Base-by-base conservation (phyloP, 2,888 invertebrate genomes). In the Shargacucullia verbasci region DNA sequence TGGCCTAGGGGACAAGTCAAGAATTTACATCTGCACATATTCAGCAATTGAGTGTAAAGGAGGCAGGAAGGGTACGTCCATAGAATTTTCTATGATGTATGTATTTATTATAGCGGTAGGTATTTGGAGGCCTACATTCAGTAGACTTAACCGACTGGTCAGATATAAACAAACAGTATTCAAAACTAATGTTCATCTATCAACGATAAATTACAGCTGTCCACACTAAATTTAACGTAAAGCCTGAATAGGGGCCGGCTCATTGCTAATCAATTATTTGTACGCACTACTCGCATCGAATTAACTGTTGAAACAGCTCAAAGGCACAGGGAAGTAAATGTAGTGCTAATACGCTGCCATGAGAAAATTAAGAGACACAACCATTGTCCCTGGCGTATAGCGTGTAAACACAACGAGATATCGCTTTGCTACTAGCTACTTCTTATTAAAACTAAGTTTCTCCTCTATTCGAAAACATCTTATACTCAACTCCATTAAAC, bases 331-430 rank as follows among this genome's bases (percentile, higher is more conserved):
- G 44, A 45, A 54, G 13, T 35, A 20, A 20, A 20, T 20, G 4
- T 20, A 41, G n/a, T 37, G 20, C 13, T 49, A 34, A 45, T 54
- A 39, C 37, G 4, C 25, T 33, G 15, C 33, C 49, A n/a, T 31
- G 20, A 59, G 35, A 50, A 49, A 34, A 46, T 45, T n/a, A 37
- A 34, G 34, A 14, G 55, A 54, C 9, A 4, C 38, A 38, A 13
- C 33, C 12, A 9, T 14, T 15, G 33, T 48, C 34, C 34, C 29
- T 15, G 15, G 27, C 4, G 35, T 39, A 31, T 45, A 40, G 14
- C 15, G 14, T 7, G 27, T 37, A 29, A 11, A 27, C 12, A 41
- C 14, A 12, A 37, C 11, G 27, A n/a, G 8, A 39, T 11, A 35
- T 41, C n/a, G 0, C 11, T 10, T 31, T 15, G 3, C 29, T 35